Evolutionary conservation across 1,140 invertebrate species (phyloP).

Genomic region (Ostrea edulis): DNA sequence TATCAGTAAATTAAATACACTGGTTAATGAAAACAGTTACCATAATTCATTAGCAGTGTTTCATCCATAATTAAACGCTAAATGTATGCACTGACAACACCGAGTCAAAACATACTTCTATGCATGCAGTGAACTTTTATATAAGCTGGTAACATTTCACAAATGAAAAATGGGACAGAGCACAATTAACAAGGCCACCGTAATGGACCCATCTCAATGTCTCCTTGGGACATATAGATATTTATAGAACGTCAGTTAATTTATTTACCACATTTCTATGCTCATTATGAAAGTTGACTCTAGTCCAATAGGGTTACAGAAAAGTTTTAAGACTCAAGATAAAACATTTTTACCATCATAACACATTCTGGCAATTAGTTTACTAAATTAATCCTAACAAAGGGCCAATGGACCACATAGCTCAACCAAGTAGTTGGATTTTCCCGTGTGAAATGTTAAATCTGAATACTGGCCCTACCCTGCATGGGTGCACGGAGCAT

Average conservation of each 20-base stretch:
- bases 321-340: neutral
- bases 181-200: conserved; percentile 12
- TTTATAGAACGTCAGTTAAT: conserved; percentile 36
- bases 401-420: too few relatives aligned
- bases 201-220: conserved; percentile 24
- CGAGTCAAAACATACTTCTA: neutral
- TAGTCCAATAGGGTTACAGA: neutral
- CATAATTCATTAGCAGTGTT: conserved; percentile 28
- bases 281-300: neutral
- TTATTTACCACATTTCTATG: conserved; percentile 13
- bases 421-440: too few relatives aligned
- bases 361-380: neutral
- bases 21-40: neutral
- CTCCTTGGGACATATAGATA: neutral
- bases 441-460: too few relatives aligned
- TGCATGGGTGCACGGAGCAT: too few relatives aligned
- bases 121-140: conserved; percentile 19
- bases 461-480: too few relatives aligned
- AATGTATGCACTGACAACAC: neutral
- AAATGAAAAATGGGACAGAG: neutral
- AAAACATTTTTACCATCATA: neutral
- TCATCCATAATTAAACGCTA: conserved; percentile 16
- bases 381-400: too few relatives aligned
- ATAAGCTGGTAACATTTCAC: conserved; percentile 5
- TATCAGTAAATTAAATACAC: neutral